Evolutionary conservation across 2,797 vertebrate genomes (phyloP), one percentile per base, ranked within the genome.

Genomic region (Danio kyathit): DNA sequence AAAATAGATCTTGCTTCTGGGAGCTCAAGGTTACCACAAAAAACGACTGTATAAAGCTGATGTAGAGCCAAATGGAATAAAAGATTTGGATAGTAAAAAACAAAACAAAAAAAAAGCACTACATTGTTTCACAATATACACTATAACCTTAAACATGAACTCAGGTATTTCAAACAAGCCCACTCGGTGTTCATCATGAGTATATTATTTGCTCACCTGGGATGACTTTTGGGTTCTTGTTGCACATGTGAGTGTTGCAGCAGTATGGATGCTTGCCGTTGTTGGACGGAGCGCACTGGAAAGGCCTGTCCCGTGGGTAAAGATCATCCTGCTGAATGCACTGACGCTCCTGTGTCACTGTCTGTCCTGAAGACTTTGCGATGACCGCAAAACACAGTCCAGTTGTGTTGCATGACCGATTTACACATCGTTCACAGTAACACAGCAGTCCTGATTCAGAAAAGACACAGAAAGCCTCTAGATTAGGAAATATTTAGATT

Each of bases 381-480:
- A 95, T 88, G 57, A 92, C 93, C 71, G 92, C 91, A 85, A 93
- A 92, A 84, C 95, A 96, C 0, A 96, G 87, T 13, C 95, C 95
- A 87, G 96, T 93, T 43, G 95, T 96, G 86, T 92, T 91, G 73
- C 95, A 96, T 0, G 95, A 96, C 41, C 90, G 93, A 91, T 96
- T 96, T 70, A 88, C 88, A 87, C 95, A 96, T 5, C 92, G 90
- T 52, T 94, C 93, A 86, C 95, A 96, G 86, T 90, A 93, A 89
- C 95, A 96, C 82, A 93, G 93, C n/a, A 96, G 89, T 21, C 92
- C 95, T 87, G 79, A 41, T 56, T 44, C 38, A 41, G 60, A 51
- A 69, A n/a, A 72, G 43, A 67, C 29, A 48, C 46, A 64, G 51
- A 19, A 41, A 19, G 61, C 71, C 29, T 16, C 2, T 12, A 52